Evolutionary conservation across 2,113 vertebrate genomes (phyloP).

Genomic region (Lucifuga dentata): DNA sequence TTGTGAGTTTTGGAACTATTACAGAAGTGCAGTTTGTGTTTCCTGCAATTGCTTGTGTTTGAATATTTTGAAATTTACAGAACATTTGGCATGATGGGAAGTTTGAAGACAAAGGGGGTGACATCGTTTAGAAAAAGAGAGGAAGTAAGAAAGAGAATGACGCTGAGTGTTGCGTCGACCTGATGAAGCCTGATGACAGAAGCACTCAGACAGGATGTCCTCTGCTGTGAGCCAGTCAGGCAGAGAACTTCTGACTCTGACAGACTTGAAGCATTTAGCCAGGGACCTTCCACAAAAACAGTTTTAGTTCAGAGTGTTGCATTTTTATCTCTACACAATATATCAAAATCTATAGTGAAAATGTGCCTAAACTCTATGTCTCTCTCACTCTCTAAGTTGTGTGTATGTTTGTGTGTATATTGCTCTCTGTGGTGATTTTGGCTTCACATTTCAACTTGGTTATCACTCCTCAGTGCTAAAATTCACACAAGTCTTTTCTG

Average conservation of each 20-base stretch:
- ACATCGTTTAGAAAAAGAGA: conserved; percentile 34
- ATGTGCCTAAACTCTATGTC: background rate
- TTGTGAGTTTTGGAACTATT: background rate
- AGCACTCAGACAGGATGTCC: conserved; percentile 75
- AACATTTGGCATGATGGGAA: conserved; percentile 36
- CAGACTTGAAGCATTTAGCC: conserved; percentile 13
- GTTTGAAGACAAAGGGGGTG: conserved; percentile 19
- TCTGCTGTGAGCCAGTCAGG: conserved; percentile 59
- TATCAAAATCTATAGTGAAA: background rate
- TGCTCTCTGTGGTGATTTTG: too few species aligned
- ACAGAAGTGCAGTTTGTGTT: conserved; percentile 38
- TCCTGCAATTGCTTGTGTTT: conserved; percentile 27
- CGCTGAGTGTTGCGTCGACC: conserved; percentile 24
- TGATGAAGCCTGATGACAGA: conserved; percentile 48
- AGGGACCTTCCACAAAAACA: conserved; percentile 5
- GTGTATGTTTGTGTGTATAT: background rate
- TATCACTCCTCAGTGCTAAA: too few species aligned
- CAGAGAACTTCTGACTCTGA: conserved; percentile 65
- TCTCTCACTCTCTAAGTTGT: background rate
- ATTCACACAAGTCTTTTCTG: too few species aligned
- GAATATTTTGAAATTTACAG: conserved; percentile 20
- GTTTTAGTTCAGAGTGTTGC: background rate
- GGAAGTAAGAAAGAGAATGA: conserved; percentile 67
- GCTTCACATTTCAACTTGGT: background rate
- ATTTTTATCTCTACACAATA: background rate